Base-by-base conservation (phyloP, 2,113 vertebrate species). In the Scomber colias region DNA sequence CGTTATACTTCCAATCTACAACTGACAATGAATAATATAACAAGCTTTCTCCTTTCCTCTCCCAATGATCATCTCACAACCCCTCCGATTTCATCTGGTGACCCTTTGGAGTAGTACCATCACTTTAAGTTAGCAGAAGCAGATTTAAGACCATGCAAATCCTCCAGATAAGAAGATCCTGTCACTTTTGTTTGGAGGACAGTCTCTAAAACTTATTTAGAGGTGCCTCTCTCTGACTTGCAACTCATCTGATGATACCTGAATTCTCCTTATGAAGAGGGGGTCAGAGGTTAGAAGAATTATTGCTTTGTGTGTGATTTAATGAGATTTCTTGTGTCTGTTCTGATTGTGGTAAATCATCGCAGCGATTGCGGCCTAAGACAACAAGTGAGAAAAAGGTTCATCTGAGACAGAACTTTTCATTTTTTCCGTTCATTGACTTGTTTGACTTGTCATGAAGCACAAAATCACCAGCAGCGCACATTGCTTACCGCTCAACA, bases 391-490 rank as follows among this genome's bases (percentile, higher is more conserved):
- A 86, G 48, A 87, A 77, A 84, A 53, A 59, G 71, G 81, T 71
- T 86, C 81, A 81, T 79, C 51, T 77, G 68, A 46, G 35, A 31
- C 14, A 9, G 73, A 84, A 82, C 55, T 30, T 79, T 84, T 45
- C 48, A 51, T 78, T 87, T 71, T 35, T 54, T 8, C 53, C 3
- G 67, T 45, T 4, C 35, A 56, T 78, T 84, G 30, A 85, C 77
- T 84, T 67, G 15, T 90, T 82, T 86, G 76, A 77, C 54, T 24
- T 8, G 30, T 57, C 77, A 88, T 87, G 83, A 83, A 60, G 79
- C 87, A 61, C 63, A 16, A 85, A 83, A 83, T 55, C 79, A 79
- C 54, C 71, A 53, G 64, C 67, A 16, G 75, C 1, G 49, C 71
- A 77, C 57, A 13, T 71, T 60, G 73, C 69, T 56, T 30, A 59